Conservation (phyloP, 2,113 vertebrate genomes). For the Haemorhous mexicanus region DNA sequence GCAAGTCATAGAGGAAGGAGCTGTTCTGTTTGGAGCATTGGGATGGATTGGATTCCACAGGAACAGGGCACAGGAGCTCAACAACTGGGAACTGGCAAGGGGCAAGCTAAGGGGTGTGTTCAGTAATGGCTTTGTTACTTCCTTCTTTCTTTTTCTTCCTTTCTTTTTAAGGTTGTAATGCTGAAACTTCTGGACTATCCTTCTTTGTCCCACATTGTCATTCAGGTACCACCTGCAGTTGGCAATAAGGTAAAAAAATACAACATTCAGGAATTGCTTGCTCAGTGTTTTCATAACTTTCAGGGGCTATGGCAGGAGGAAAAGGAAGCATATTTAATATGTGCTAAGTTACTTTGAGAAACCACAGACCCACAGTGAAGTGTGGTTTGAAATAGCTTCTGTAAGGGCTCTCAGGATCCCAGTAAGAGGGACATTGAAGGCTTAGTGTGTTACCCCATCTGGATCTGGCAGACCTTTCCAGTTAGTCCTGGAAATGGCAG, state of each 20-base stretch:
- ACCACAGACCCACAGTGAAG: background rate
- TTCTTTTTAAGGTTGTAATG: conserved; percentile 67
- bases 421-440: background rate
- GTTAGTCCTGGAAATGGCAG: background rate
- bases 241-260: conserved; percentile 82
- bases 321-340: background rate
- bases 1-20: background rate
- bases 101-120: background rate
- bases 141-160: background rate
- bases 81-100: background rate
- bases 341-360: background rate
- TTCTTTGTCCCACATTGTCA: conserved; percentile 83
- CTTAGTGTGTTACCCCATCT: background rate
- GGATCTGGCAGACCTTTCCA: background rate
- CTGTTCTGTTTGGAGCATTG: background rate
- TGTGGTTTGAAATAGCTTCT: background rate
- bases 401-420: background rate
- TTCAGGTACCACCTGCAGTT: conserved; percentile 80
- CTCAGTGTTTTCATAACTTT: background rate
- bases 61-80: background rate
- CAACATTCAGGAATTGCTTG: background rate
- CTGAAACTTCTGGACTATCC: conserved; percentile 83
- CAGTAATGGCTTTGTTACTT: background rate
- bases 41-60: background rate
- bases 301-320: background rate